phyloP scores from a whole-genome alignment of 2,888 invertebrate genomes.

The Thyatira batis region DNA sequence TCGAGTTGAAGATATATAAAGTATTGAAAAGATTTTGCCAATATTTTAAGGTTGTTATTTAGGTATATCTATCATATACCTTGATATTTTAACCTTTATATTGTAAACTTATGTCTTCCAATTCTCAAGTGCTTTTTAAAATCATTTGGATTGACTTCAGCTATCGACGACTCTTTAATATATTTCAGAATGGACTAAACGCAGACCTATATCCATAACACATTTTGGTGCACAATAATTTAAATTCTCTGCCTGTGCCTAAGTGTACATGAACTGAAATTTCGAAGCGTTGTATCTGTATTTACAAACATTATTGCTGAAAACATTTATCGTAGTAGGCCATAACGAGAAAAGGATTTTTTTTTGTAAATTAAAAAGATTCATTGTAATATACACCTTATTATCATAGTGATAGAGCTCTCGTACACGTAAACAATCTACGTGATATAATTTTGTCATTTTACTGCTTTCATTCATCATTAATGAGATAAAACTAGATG shows the following conservation, averaged over 20 bases:
- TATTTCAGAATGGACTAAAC: background rate
- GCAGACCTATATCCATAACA: background rate
- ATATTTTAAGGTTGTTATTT: too few relatives aligned
- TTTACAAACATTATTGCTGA: slow-evolving; percentile 55
- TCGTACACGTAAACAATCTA: background rate
- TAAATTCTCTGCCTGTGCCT: slow-evolving; percentile 9
- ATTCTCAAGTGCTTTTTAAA: too few relatives aligned
- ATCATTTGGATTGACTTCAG: too few relatives aligned
- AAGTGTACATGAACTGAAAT: slow-evolving; percentile 21
- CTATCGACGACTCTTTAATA: too few relatives aligned
- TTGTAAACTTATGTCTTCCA: too few relatives aligned
- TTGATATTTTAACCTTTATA: too few relatives aligned
- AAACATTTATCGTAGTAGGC: slow-evolving; percentile 38
- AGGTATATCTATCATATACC: too few relatives aligned
- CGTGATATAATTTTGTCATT: background rate
- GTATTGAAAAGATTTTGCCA: too few relatives aligned
- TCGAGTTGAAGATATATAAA: too few relatives aligned
- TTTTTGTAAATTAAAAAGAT: background rate
- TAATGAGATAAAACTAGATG: background rate
- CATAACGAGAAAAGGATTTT: slow-evolving; percentile 22
- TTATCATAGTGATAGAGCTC: background rate
- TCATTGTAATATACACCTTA: background rate
- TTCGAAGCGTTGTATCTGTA: slow-evolving; percentile 28
- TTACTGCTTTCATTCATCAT: background rate
- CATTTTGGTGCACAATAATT: background rate